phyloP scores from a whole-genome alignment of 2,888 invertebrate genomes.

The Leucozona laternaria region DNA sequence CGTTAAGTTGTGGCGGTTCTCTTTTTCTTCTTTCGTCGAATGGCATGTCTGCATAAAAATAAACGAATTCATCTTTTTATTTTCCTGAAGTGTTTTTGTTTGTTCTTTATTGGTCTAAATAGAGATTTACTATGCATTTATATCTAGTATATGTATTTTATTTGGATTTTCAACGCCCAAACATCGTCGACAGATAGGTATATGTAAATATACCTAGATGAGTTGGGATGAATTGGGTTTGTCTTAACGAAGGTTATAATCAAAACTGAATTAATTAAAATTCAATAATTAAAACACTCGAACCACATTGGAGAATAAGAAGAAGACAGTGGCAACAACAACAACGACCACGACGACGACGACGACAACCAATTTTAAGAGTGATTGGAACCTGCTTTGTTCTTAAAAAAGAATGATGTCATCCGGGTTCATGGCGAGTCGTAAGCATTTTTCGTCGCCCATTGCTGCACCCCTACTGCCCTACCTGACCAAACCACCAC shows the following conservation, averaged over 20 bases:
- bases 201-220: not conserved
- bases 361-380: constrained; percentile 27
- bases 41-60: constrained; percentile 5
- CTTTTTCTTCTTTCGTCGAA: not conserved
- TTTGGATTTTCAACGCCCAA: not conserved
- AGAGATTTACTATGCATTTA: constrained; percentile 10
- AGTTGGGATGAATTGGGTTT: not conserved
- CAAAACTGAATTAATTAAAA: constrained; percentile 35
- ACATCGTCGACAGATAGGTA: not conserved
- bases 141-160: too few species aligned
- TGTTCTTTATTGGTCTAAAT: not conserved
- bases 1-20: not conserved
- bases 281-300: constrained; percentile 43
- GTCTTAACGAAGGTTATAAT: constrained; percentile 27
- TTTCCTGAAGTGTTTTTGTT: not conserved
- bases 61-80: constrained; percentile 11
- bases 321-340: not conserved
- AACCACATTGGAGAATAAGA: constrained; percentile 4
- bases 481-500: constrained; percentile 4
- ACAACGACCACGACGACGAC: not conserved
- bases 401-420: constrained; percentile 74
- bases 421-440: constrained; percentile 74
- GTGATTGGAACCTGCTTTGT: constrained; percentile 72
- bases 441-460: constrained; percentile 51
- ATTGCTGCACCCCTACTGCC: constrained; percentile 25